Conservation (phyloP, 2,113 vertebrate species). For the Athene noctua region DNA sequence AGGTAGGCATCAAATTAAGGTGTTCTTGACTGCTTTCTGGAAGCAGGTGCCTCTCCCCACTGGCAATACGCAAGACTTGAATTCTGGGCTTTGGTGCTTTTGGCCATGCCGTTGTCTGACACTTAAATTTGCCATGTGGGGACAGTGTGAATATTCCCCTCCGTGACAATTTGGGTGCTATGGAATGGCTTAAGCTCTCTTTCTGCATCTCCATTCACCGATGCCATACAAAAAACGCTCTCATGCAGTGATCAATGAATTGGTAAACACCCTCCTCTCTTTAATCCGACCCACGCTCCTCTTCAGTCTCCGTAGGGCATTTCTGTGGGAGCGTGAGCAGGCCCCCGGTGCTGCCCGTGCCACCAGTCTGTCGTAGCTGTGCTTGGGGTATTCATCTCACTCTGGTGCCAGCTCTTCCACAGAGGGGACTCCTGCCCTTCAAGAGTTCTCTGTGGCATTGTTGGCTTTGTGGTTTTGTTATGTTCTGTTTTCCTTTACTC, state of each 20-base stretch:
- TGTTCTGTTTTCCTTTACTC: not conserved
- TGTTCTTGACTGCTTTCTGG: not conserved
- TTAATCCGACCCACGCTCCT: not conserved
- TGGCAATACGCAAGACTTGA: not conserved
- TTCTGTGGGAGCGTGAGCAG: not conserved
- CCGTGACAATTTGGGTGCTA: conserved; percentile 48
- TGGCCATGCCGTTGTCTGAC: not conserved
- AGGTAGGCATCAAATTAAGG: not conserved
- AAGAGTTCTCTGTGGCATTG: conserved; percentile 50
- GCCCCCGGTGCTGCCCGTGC: not conserved
- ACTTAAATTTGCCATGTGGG: not conserved
- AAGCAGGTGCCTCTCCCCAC: not conserved
- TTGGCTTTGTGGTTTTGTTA: not conserved
- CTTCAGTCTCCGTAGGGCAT: not conserved
- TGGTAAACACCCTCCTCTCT: not conserved
- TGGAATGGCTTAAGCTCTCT: conserved; percentile 47
- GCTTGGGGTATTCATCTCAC: conserved; percentile 34
- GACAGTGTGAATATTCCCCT: conserved; percentile 49
- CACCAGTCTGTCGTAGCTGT: conserved; percentile 30
- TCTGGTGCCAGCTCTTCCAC: not conserved
- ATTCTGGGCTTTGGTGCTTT: not conserved
- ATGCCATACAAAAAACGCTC: conserved; percentile 4
- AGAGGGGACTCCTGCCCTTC: conserved; percentile 28
- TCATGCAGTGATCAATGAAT: conserved; percentile 60
- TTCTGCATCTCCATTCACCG: conserved; percentile 15